phyloP scores from a whole-genome alignment of 2,113 vertebrate genomes.

The Polyodon spathula region DNA sequence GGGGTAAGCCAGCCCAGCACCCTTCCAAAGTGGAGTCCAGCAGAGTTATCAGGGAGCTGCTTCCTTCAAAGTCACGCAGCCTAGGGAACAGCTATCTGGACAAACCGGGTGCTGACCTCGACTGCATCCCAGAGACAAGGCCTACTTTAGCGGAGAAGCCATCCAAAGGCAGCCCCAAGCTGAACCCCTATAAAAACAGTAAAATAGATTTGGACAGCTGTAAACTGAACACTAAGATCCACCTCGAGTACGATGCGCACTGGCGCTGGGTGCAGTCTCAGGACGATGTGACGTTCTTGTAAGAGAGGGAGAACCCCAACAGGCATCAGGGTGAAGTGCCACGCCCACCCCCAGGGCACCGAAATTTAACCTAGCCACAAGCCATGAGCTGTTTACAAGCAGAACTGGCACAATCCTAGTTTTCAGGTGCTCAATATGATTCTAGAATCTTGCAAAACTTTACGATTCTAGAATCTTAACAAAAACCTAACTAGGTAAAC shows the following conservation, averaged over 20 bases:
- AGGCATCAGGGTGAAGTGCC: background rate
- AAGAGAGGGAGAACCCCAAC: conserved; percentile 34
- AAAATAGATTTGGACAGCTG: conserved; percentile 64
- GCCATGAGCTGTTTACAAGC: too few relatives aligned
- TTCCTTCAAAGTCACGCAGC: conserved; percentile 28
- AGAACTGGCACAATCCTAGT: too few relatives aligned
- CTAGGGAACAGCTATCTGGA: conserved; percentile 53
- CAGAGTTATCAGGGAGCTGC: conserved; percentile 30
- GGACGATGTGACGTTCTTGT: conserved; percentile 94
- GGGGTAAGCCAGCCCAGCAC: conserved; percentile 23
- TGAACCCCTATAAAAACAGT: conserved; percentile 58
- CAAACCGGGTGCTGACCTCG: conserved; percentile 42
- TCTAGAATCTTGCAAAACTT: too few relatives aligned
- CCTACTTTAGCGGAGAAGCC: conserved; percentile 39
- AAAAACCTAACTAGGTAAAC: too few relatives aligned
- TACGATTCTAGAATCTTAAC: too few relatives aligned
- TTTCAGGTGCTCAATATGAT: too few relatives aligned
- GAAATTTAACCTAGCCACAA: too few relatives aligned
- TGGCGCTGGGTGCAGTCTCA: conserved; percentile 95
- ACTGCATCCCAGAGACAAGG: conserved; percentile 28
- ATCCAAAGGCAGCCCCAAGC: conserved; percentile 48
- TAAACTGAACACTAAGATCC: conserved; percentile 68
- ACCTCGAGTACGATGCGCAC: conserved; percentile 76
- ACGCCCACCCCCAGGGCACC: too few relatives aligned
- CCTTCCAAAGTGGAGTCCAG: conserved; percentile 30